Evolutionary conservation across 2,888 invertebrate genomes (phyloP).

Genomic region (Drosophila tanythrix): DNA sequence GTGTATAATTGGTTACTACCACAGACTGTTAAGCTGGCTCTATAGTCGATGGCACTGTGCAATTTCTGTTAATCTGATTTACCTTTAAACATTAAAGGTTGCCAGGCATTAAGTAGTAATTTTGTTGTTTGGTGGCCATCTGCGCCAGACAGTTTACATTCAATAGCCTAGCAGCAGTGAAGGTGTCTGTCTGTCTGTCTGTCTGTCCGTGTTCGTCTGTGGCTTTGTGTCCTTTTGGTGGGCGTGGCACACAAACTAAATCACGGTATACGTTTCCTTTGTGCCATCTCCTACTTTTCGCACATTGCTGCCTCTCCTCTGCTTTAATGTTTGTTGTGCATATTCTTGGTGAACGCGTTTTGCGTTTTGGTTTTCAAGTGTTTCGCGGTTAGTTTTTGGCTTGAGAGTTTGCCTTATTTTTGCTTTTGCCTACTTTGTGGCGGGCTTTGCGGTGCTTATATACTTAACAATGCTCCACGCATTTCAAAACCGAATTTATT

Average conservation of each 20-base stretch:
- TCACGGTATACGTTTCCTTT: slow-evolving; percentile 40
- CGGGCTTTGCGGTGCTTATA: slow-evolving; percentile 58
- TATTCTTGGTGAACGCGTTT: slow-evolving; percentile 64
- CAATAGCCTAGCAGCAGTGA: slow-evolving; percentile 28
- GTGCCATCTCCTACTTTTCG: slow-evolving; percentile 4
- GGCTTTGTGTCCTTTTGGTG: slow-evolving; percentile 16
- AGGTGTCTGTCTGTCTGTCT: slow-evolving; percentile 29
- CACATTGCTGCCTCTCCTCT: background rate
- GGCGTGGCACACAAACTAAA: slow-evolving; percentile 42
- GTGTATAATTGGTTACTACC: background rate
- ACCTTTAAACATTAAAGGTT: background rate
- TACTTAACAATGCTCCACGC: slow-evolving; percentile 39
- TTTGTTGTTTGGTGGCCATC: slow-evolving; percentile 17
- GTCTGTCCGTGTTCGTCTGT: slow-evolving; percentile 7
- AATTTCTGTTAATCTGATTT: background rate
- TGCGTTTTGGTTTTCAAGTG: slow-evolving; percentile 45
- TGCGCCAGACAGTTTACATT: slow-evolving; percentile 11
- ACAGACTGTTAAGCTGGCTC: background rate
- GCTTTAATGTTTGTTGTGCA: slow-evolving; percentile 64
- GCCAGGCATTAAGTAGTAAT: slow-evolving; percentile 4
- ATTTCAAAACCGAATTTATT: slow-evolving; percentile 48
- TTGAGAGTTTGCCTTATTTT: slow-evolving; percentile 50
- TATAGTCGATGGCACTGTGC: background rate
- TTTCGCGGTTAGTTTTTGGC: slow-evolving; percentile 52
- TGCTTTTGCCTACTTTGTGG: slow-evolving; percentile 57